Base-by-base conservation (phyloP, 2,888 invertebrate genomes). In the Ornithoptera priamus region DNA sequence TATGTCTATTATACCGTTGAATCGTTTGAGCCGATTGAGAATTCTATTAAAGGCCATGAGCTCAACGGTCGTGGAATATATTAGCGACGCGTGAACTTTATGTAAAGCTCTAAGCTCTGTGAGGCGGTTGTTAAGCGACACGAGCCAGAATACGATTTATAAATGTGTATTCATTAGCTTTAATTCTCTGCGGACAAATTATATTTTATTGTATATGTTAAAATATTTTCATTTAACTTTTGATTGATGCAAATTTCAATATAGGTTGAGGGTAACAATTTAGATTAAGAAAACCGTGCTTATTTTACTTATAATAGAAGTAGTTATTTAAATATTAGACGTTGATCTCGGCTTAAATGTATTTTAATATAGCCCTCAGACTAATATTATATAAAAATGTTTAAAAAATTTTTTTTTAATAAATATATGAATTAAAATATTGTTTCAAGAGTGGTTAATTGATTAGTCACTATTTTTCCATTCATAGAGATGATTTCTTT, bases 31-130 rank as follows among this genome's bases (percentile, higher is more conserved):
- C 82, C 81, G 84, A 85, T 87, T 84, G 85, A 85, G 85, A 85
- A 88, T 87, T 89, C 88, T 92, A 91, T 87, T 90, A 88, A 77
- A 87, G 85, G 83, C 85, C 85, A 88, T 92, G 92, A 92, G 89
- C 88, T 92, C 90, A 92, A 81, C 80, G 78, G 79, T 86, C 90
- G 90, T 91, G 91, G 90, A 86, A 92, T 92, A 90, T 83, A 90
- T 92, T 91, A 90, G 82, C 80, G 77, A 83, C 81, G 86, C 85
- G 84, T 86, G 87, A 88, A 89, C 88, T 88, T 87, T 85, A 86
- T 85, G 84, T 83, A 80, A 86, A 90, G 86, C 86, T 89, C 81
- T 78, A 68, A 72, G 73, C 68, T 66, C 70, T 20, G 64, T 20
- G 53, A 53, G 20, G 50, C 59, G 50, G 56, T 60, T 59, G 68